A percentile compares a stretch with the other conserved stretches of the same genome.
Conservation (phyloP, 2,888 invertebrate genomes). For the Bombyx huttoni region DNA sequence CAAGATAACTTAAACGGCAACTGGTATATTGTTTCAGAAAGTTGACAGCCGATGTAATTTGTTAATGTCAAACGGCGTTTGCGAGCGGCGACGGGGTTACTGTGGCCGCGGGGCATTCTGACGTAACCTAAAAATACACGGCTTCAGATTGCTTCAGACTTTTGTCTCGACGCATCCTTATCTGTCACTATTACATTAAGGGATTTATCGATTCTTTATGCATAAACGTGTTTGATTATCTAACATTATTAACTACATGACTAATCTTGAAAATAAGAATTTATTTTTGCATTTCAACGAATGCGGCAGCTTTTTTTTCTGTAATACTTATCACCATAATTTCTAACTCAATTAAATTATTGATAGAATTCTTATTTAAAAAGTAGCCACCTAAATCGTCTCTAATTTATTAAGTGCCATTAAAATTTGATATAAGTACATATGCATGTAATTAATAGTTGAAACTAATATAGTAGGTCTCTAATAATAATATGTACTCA, state of each 20-base stretch:
- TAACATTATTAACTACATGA: constrained; percentile 43
- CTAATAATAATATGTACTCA: no score
- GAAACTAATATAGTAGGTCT: no score
- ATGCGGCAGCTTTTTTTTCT: no score
- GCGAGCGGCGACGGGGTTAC: constrained; percentile 27
- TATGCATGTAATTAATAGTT: no score
- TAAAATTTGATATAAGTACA: no score
- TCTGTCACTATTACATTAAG: constrained; percentile 50
- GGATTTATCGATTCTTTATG: constrained; percentile 47
- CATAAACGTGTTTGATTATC: constrained; percentile 40
- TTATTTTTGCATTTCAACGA: no score
- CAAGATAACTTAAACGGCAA: constrained; percentile 68
- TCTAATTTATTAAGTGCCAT: no score
- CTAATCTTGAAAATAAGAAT: neutral
- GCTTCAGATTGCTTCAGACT: neutral
- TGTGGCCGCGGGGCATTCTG: constrained; percentile 25
- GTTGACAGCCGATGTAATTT: constrained; percentile 66
- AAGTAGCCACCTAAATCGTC: no score
- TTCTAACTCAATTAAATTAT: no score
- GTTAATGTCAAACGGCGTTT: constrained; percentile 55
- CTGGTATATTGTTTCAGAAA: constrained; percentile 69
- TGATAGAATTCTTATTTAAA: no score
- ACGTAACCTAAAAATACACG: constrained; percentile 53
- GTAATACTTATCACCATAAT: no score
- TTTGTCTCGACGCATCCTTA: constrained; percentile 12